Base-by-base conservation (phyloP, 1,140 invertebrate genomes). In the Meteorus sp. region DNA sequence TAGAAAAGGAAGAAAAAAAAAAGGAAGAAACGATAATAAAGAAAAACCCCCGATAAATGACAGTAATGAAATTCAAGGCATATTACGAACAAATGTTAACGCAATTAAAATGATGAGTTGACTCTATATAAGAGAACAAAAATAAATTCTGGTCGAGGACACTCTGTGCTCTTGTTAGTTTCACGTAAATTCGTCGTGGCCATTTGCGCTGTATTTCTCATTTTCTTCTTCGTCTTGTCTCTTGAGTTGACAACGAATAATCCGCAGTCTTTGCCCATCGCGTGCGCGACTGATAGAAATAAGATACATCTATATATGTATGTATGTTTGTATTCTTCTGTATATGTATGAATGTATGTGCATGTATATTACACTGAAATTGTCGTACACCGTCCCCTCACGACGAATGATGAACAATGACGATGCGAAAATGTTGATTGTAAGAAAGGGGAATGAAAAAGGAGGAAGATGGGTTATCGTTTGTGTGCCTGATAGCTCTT, bases 41-140 rank as follows among this genome's bases (percentile, higher is more conserved):
- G n/a, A n/a, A n/a, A n/a, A n/a, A n/a, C n/a, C n/a, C n/a, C n/a
- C n/a, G n/a, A 13, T 11, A 35, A 9, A 31, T 5, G 9, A 35
- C 13, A 35, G 13, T 13, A 35, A 35, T 35, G 13, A 6, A 35
- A 35, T 3, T 35, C 9, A 43, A 13, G 8, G 7, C 15, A 9
- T 43, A 3, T 43, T n/a, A 39, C 9, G 9, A 43, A 6, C 17
- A 35, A 8, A 11, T n/a, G 13, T 11, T 3, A 35, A 35, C 27
- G 27, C 27, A 29, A 29, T 5, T 29, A n/a, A 29, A 29, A 5
- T 29, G 27, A 5, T 9, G 9, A 9, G 4, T 35, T 35, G 20
- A 8, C 22, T 17, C 43, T 41, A 54, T 54, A 37, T 37, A 54
- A 54, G 43, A 20, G 37, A 43, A 29, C 51, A 8, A 55, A 55